Conservation (phyloP, 2,888 invertebrate genomes). For the Coecobrya sp. region DNA sequence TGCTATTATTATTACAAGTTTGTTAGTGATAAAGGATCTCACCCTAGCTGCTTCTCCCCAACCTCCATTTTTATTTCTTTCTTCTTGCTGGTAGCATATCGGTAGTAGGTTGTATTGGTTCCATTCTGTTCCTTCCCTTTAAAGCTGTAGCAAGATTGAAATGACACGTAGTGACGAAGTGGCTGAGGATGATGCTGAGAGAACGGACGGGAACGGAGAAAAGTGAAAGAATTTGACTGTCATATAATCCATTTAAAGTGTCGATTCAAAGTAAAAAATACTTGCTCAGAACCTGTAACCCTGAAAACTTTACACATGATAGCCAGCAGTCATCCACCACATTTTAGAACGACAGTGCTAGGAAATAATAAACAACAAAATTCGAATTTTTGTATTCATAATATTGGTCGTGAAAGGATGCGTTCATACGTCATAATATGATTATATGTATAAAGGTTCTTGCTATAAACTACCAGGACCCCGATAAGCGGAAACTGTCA, state of each 20-base stretch:
- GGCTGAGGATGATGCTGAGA: background rate
- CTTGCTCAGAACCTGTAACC: background rate
- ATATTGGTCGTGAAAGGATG: background rate
- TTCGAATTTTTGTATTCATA: background rate
- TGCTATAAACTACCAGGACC: background rate
- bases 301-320: background rate
- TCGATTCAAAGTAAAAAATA: background rate
- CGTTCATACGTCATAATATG: no score
- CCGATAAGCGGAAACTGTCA: conserved; percentile 28
- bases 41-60: conserved; percentile 24
- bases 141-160: conserved; percentile 12
- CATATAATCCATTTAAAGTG: conserved; percentile 9
- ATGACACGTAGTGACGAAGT: conserved; percentile 18
- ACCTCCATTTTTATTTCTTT: conserved; percentile 9
- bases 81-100: background rate
- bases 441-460: no score
- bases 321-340: no score
- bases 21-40: conserved; percentile 49
- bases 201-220: background rate
- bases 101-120: conserved; percentile 26
- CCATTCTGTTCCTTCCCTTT: background rate
- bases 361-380: background rate
- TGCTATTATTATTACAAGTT: conserved; percentile 59
- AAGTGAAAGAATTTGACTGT: conserved; percentile 47
- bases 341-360: no score